Base-by-base conservation (phyloP, 2,888 invertebrate species). In the Ornithoptera alexandrae region DNA sequence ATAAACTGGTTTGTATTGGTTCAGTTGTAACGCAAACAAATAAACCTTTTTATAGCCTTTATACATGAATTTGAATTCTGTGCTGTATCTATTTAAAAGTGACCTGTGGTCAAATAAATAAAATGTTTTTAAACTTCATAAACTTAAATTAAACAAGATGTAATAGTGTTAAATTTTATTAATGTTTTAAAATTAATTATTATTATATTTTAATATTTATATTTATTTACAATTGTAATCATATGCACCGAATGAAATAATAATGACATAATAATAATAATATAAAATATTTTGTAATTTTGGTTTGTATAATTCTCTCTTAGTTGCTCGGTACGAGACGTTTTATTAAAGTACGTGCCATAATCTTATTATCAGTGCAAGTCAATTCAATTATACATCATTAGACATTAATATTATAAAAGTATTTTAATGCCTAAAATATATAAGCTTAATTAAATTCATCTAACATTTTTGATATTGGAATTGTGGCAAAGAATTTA, bases 401-500 rank as follows among this genome's bases (percentile, higher is more conserved):
- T 7, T 39, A 39, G 39, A 39, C 39, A 39, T 39, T 39, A 10
- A 10, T 39, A 39, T 30, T 39, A 39, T 39, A 39, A 39, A 39
- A 39, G 39, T 39, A 39, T 10, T 39, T 57, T 57, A 20, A 57
- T 6, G n/a, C 15, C n/a, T 57, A 57, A 20, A 57, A 20, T 57
- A 57, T 18, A 20, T 20, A 20, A 57, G 15, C n/a, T 57, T 18
- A 57, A 12, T 72, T 69, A 74, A 88, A 91, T 62, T 83, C 86
- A 24, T 75, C 76, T 2, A 90, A 68, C 6, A 93, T 81, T 71
- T 84, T 75, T 0, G 72, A 24, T 12, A 87, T 78, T 1, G 85
- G 75, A 12, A 88, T 77, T 73, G 80, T 84, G 0, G 81, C 74
- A 78, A 92, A 89, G 84, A 93, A 92, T 72, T 90, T 90, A 81